These are phyloP conservation scores for Eupithecia centaureata DNA, from an alignment of 2,888 invertebrate genomes.

Conservation along the genomic window DNA sequence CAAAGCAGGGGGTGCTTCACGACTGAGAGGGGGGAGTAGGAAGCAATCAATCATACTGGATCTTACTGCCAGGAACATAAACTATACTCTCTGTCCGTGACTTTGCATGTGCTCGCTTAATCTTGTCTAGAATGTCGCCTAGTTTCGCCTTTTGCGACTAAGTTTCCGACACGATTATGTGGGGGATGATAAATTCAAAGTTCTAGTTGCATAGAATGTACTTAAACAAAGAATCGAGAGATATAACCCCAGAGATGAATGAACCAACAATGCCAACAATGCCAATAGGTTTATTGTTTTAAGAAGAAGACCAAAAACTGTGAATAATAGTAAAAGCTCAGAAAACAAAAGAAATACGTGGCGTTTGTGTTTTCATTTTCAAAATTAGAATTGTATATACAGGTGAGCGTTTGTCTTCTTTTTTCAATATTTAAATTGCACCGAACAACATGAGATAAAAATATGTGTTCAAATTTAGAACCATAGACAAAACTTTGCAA, in stretches of 20 bases:
- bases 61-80: conserved; percentile 5
- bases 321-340: too few relatives aligned
- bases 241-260: too few relatives aligned
- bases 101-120: conserved; percentile 3
- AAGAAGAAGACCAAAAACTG: too few relatives aligned
- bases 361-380: too few relatives aligned
- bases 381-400: too few relatives aligned
- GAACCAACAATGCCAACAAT: too few relatives aligned
- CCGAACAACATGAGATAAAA: not conserved
- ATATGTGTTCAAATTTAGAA: not conserved
- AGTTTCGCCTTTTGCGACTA: not conserved
- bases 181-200: not conserved
- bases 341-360: too few relatives aligned
- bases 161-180: conserved; percentile 10
- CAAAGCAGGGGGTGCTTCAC: not conserved
- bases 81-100: not conserved
- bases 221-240: too few relatives aligned
- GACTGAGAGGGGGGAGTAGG: too few relatives aligned
- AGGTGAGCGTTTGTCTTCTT: too few relatives aligned
- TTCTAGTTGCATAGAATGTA: not conserved
- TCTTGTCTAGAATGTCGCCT: not conserved
- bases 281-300: too few relatives aligned
- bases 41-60: not conserved
- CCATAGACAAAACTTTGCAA: not conserved
- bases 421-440: too few relatives aligned